Evolutionary conservation across 2,797 vertebrate species (phyloP).

Genomic region (Notolabrus celidotus): DNA sequence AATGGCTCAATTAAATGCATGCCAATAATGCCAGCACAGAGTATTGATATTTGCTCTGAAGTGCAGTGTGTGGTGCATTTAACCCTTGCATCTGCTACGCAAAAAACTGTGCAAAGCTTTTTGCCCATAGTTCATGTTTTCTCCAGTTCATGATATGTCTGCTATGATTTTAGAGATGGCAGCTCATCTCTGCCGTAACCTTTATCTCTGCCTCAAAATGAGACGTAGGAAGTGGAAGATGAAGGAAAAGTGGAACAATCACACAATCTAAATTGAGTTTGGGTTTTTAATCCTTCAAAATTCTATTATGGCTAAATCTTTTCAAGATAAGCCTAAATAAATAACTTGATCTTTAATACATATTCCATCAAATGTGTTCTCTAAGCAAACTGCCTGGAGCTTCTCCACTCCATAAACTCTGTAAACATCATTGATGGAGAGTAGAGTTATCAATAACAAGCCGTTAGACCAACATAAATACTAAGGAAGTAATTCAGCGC

Average conservation of each 20-base stretch:
- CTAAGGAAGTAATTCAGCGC: constrained; percentile 4
- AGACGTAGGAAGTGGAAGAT: background rate
- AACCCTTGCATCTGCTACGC: no score
- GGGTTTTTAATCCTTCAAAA: constrained; percentile 2
- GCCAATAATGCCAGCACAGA: no score
- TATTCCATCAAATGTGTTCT: constrained; percentile 3
- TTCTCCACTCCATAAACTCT: background rate
- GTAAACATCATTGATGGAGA: constrained; percentile 14
- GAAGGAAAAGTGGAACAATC: constrained; percentile 22
- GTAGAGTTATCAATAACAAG: constrained; percentile 5
- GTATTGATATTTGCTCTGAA: no score
- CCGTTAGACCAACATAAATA: constrained; percentile 4
- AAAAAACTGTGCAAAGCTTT: no score
- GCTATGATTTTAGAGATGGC: background rate
- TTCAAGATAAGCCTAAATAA: constrained; percentile 13
- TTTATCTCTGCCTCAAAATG: background rate
- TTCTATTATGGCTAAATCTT: background rate
- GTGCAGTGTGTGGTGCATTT: no score
- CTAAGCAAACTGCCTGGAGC: constrained; percentile 3
- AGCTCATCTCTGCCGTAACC: background rate
- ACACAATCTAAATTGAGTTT: background rate
- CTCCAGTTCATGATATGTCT: background rate
- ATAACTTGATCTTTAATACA: constrained; percentile 3
- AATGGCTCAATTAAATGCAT: no score
- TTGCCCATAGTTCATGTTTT: no score